Percentiles rank a stretch among this genome's conserved stretches.
phyloP scores from a whole-genome alignment of 2,888 invertebrate species.

The Amblyjoppa fuscipennis region DNA sequence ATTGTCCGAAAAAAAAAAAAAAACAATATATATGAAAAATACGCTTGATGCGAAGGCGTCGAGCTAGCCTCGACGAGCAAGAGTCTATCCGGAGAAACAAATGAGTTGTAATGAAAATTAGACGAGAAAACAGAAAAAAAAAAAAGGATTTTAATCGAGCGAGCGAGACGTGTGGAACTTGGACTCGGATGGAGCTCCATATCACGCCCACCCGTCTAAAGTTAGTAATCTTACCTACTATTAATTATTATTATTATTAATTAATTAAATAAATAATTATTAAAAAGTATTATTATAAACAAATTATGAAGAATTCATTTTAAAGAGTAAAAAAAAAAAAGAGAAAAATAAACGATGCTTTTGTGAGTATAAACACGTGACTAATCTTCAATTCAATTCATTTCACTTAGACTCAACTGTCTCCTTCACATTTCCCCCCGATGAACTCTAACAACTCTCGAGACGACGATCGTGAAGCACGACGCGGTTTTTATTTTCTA shows the following conservation, averaged over 20 bases:
- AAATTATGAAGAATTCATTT: slow-evolving; percentile 84
- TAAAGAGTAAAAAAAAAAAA: slow-evolving; percentile 77
- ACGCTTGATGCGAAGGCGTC: slow-evolving; percentile 63
- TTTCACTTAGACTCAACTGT: slow-evolving; percentile 66
- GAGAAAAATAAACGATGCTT: slow-evolving; percentile 85
- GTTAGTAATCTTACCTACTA: slow-evolving; percentile 71
- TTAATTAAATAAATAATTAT: slow-evolving; percentile 73
- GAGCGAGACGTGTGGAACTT: slow-evolving; percentile 81
- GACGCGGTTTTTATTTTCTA: slow-evolving; percentile 40
- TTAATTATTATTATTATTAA: slow-evolving; percentile 72
- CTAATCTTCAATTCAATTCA: slow-evolving; percentile 68
- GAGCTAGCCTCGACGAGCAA: slow-evolving; percentile 65
- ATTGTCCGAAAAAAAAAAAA: slow-evolving; percentile 52
- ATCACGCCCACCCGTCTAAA: slow-evolving; percentile 78
- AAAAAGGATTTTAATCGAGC: slow-evolving; percentile 60
- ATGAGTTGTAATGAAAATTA: slow-evolving; percentile 55
- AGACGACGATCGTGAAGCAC: slow-evolving; percentile 59
- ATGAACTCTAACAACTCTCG: slow-evolving; percentile 53
- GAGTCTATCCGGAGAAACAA: slow-evolving; percentile 53
- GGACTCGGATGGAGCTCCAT: slow-evolving; percentile 79
- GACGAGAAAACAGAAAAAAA: slow-evolving; percentile 12
- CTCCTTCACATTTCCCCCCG: slow-evolving; percentile 61
- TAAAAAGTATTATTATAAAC: slow-evolving; percentile 83
- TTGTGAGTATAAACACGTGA: slow-evolving; percentile 82
- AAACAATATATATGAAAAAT: slow-evolving; percentile 32